Base-by-base conservation (phyloP, 2,113 vertebrate genomes). In the Uropsilus gracilis region DNA sequence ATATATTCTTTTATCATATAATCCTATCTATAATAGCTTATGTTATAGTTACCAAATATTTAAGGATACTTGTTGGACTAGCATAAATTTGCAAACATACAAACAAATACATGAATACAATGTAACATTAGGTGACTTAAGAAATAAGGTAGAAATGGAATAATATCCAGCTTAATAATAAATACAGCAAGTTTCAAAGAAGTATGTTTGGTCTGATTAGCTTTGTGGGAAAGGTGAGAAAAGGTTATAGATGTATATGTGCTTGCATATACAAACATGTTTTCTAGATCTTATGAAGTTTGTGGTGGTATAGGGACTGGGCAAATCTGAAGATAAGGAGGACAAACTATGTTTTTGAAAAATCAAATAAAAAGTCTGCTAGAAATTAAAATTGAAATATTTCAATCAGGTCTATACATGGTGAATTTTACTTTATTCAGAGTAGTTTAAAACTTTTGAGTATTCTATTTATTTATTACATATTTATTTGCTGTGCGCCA, bases 51-150 rank as follows among this genome's bases (percentile, higher is more conserved):
- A 37, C 26, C 48, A 61, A 34, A 1, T 94, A 48, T 55, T 86
- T 94, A 89, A 77, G 55, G 57, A 34, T 95, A 72, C 22, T n/a
- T 92, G 16, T 95, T 90, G 81, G 73, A 66, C 17, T 76, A 48
- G 11, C 32, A 48, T 93, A 77, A 94, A 59, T 93, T 66, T 88
- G 53, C 3, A 57, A 93, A 85, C 22, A 3, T 46, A 8, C 55
- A 86, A 37, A 2, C 81, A 80, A 93, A 39, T 71, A 44, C 64
- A 57, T 80, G 63, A 61, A 48, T 61, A 57, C 11, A 87, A 2
- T 46, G 32, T 28, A 61, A 88, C 63, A 66, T 50, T 71, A 64
- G n/a, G 64, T 81, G 48, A 0, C 34, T n/a, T n/a, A 42, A 42
- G 50, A 20, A 71, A 34, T 63, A 30, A 7, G 9, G n/a, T 68